Percentiles rank a stretch among this genome's conserved stretches.
These are phyloP conservation scores for Eueides isabella DNA, from an alignment of 1,140 invertebrate species.

Conservation along the genomic window DNA sequence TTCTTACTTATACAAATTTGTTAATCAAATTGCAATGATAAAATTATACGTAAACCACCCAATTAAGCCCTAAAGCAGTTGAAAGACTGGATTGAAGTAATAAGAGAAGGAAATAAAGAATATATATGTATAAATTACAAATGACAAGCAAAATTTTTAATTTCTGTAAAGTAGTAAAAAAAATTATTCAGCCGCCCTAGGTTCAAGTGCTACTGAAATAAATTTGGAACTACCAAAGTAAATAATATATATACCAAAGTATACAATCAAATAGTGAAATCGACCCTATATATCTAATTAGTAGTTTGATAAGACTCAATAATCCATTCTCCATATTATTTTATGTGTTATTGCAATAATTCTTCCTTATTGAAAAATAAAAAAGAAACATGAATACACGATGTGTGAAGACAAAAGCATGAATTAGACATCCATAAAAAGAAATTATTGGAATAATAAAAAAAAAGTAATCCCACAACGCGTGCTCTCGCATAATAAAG, in stretches of 20 bases:
- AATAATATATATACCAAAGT: neutral
- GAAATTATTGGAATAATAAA: slow-evolving; percentile 5
- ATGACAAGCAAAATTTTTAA: too few species aligned
- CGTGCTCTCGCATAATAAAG: neutral
- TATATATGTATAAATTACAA: too few species aligned
- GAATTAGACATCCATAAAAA: slow-evolving; percentile 1
- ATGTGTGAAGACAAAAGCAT: neutral
- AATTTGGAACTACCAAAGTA: too few species aligned
- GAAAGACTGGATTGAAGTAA: too few species aligned
- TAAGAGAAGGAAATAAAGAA: too few species aligned
- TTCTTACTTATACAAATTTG: too few species aligned
- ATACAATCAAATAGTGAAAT: neutral
- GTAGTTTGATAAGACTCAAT: neutral
- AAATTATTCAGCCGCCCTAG: too few species aligned
- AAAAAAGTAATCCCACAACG: neutral
- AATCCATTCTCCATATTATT: neutral
- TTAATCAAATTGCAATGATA: too few species aligned
- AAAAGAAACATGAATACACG: neutral
- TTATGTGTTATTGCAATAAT: neutral
- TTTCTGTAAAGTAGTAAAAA: too few species aligned
- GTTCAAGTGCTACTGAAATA: too few species aligned
- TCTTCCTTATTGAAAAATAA: neutral
- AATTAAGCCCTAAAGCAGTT: too few species aligned
- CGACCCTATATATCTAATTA: neutral
- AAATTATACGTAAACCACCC: too few species aligned